phyloP scores from a whole-genome alignment of 1,140 invertebrate genomes.

The Panonychus citri region DNA sequence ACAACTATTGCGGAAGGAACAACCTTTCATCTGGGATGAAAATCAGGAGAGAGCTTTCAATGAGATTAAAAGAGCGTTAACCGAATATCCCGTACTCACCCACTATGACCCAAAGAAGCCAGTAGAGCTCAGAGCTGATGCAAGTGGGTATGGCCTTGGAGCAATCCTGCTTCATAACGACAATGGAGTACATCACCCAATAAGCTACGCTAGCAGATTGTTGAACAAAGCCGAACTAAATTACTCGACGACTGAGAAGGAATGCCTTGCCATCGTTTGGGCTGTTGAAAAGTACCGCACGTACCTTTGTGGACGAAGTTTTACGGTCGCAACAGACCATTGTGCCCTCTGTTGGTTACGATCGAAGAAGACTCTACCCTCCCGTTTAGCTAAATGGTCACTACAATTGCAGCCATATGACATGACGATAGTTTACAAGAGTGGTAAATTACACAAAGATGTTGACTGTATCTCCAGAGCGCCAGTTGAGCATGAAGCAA shows the following conservation, averaged over 20 bases:
- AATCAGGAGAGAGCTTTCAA: background rate
- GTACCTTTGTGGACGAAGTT: constrained; percentile 26
- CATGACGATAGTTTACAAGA: constrained; percentile 23
- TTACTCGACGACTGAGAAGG: constrained; percentile 14
- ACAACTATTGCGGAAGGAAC: constrained; percentile 9
- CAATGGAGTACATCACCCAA: background rate
- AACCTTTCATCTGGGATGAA: background rate
- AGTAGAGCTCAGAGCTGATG: constrained; percentile 12
- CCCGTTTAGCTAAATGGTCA: constrained; percentile 25
- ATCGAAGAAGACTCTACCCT: constrained; percentile 21
- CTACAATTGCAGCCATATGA: constrained; percentile 26
- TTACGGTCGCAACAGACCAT: constrained; percentile 15
- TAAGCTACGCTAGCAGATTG: background rate
- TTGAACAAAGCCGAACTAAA: constrained; percentile 24
- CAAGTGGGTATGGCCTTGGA: constrained; percentile 17
- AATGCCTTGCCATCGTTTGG: constrained; percentile 25
- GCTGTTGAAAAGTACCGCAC: constrained; percentile 24
- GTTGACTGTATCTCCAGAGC: background rate
- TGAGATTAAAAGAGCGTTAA: background rate
- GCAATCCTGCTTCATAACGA: constrained; percentile 17
- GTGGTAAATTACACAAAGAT: constrained; percentile 14
- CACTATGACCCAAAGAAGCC: background rate
- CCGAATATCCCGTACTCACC: background rate
- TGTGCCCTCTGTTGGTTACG: constrained; percentile 25
- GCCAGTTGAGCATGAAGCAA: too few species aligned